Evolutionary conservation across 2,888 invertebrate species (phyloP).

Genomic region (Thecocarcelia acutangulata): DNA sequence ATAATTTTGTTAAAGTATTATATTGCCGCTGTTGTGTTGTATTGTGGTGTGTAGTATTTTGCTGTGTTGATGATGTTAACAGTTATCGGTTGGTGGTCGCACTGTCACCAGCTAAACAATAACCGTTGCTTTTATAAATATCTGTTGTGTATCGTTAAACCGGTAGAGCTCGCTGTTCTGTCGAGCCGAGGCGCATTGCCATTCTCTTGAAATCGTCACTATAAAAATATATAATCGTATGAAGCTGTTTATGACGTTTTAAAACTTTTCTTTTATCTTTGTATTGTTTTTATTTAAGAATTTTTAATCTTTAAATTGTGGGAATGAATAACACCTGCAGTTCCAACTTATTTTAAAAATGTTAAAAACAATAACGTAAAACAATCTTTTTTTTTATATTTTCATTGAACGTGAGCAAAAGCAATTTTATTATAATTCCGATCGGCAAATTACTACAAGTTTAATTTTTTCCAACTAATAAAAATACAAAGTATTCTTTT

Average conservation of each 20-base stretch:
- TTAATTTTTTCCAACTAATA: no score
- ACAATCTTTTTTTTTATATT: slow-evolving; percentile 30
- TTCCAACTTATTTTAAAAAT: slow-evolving; percentile 51
- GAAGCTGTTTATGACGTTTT: slow-evolving; percentile 44
- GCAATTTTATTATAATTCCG: slow-evolving; percentile 40
- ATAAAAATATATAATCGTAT: slow-evolving; percentile 19
- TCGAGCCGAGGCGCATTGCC: slow-evolving; percentile 66
- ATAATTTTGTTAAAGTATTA: slow-evolving; percentile 9
- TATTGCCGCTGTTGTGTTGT: slow-evolving; percentile 19
- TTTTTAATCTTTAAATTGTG: slow-evolving; percentile 60
- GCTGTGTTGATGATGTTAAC: slow-evolving; percentile 51
- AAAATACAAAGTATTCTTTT: background rate
- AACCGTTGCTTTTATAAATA: slow-evolving; percentile 77
- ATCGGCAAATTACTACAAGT: slow-evolving; percentile 16
- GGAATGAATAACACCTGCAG: slow-evolving; percentile 67
- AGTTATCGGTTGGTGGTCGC: slow-evolving; percentile 43
- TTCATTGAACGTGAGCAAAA: slow-evolving; percentile 23
- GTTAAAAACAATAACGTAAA: slow-evolving; percentile 36
- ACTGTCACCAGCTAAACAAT: slow-evolving; percentile 65
- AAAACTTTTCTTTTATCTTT: slow-evolving; percentile 18
- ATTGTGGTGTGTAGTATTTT: no score
- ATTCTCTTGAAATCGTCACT: slow-evolving; percentile 49
- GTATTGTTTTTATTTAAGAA: slow-evolving; percentile 21
- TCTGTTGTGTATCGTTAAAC: slow-evolving; percentile 51
- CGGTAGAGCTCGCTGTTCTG: slow-evolving; percentile 58